phyloP scores from a whole-genome alignment of 2,888 invertebrate species.

The Pegoplata infirma region DNA sequence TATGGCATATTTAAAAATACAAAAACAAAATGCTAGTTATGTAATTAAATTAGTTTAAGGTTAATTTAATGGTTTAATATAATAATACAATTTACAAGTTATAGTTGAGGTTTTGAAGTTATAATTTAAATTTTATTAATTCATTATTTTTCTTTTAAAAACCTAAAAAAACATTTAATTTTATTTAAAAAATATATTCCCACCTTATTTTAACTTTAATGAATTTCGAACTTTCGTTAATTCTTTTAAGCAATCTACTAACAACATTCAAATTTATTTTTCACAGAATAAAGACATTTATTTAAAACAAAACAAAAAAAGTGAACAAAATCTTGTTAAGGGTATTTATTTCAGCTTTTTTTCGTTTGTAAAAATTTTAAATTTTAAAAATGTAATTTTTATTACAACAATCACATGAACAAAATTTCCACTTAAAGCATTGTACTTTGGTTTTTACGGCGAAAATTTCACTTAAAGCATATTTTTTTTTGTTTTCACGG shows the following conservation, averaged over 20 bases:
- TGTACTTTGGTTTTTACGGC: no score
- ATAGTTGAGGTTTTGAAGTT: slow-evolving; percentile 38
- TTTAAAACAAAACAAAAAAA: neutral
- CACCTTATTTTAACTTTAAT: slow-evolving; percentile 43
- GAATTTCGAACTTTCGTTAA: slow-evolving; percentile 23
- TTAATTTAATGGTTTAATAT: slow-evolving; percentile 41
- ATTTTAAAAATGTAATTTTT: no score
- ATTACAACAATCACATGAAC: no score
- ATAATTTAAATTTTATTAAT: slow-evolving; percentile 19
- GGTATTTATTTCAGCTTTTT: no score
- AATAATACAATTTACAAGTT: slow-evolving; percentile 58
- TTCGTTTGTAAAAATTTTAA: neutral
- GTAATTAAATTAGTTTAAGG: slow-evolving; percentile 20
- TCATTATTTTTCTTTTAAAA: neutral
- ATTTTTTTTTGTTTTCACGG: no score
- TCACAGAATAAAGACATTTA: slow-evolving; percentile 3
- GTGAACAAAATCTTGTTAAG: no score
- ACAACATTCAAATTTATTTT: slow-evolving; percentile 8
- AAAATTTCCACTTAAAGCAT: no score
- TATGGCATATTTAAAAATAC: neutral
- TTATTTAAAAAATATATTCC: slow-evolving; percentile 40
- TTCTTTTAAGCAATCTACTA: slow-evolving; percentile 27
- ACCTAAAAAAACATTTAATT: slow-evolving; percentile 5
- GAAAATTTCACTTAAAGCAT: no score
- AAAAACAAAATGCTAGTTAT: slow-evolving; percentile 13